These are phyloP conservation scores for Heteropelma amictum DNA, from an alignment of 2,888 invertebrate species.

Conservation along the genomic window DNA sequence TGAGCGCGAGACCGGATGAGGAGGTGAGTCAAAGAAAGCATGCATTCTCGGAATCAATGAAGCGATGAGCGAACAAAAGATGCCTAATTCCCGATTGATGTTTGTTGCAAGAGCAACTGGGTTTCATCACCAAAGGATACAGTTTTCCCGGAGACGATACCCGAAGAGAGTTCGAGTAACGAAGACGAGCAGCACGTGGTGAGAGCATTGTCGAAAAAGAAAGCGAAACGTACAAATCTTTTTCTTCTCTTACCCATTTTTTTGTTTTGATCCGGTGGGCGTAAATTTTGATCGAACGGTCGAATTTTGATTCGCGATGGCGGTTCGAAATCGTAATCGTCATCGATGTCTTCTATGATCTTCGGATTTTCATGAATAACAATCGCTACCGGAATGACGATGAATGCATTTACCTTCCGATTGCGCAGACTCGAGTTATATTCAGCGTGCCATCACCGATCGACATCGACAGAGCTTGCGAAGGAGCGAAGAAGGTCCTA, in stretches of 20 bases:
- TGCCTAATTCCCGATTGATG: neutral
- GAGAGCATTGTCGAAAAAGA: too few relatives aligned
- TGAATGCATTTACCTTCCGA: neutral
- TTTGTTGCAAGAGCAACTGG: conserved; percentile 82
- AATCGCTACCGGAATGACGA: neutral
- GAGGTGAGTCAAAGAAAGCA: conserved; percentile 79
- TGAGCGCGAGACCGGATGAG: conserved; percentile 80
- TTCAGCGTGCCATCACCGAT: conserved; percentile 90
- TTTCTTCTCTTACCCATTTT: too few relatives aligned
- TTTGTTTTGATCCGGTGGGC: too few relatives aligned
- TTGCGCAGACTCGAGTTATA: conserved; percentile 81
- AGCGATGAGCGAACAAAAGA: neutral
- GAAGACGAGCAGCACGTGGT: conserved; percentile 91
- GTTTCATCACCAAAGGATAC: conserved; percentile 93
- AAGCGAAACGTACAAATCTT: too few relatives aligned
- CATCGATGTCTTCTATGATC: too few relatives aligned
- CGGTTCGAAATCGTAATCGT: too few relatives aligned
- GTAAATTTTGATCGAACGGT: too few relatives aligned
- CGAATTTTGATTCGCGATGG: too few relatives aligned
- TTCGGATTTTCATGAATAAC: neutral
- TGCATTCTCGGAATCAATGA: neutral
- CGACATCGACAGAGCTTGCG: conserved; percentile 79
- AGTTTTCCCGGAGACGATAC: conserved; percentile 94
- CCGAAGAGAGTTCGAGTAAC: conserved; percentile 94
- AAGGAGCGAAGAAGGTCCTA: conserved; percentile 86